phyloP scores from a whole-genome alignment of 2,113 vertebrate genomes.

The Forbesichthys papilliferus region DNA sequence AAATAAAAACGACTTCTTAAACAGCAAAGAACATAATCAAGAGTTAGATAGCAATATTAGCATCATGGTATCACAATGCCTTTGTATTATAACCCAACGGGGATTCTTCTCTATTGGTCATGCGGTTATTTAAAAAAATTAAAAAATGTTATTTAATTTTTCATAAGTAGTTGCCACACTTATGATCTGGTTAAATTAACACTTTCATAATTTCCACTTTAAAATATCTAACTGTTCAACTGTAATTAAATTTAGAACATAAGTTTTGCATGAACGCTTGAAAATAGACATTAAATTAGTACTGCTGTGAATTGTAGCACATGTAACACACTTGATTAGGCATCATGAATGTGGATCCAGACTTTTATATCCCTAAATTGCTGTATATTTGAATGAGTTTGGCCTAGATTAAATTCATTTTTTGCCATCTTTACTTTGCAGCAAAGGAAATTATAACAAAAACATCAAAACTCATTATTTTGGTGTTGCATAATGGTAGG shows the following conservation, averaged over 20 bases:
- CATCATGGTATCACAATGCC: neutral
- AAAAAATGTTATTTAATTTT: constrained; percentile 1
- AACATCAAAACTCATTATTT: constrained; percentile 33
- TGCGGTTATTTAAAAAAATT: neutral
- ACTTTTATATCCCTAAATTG: too few species aligned
- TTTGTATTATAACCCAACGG: neutral
- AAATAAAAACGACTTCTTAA: constrained; percentile 32
- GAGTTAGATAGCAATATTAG: constrained; percentile 11
- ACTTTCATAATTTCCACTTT: too few species aligned
- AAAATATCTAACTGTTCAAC: too few species aligned
- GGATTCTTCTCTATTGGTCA: constrained; percentile 3
- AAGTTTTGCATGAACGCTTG: neutral
- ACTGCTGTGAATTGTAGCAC: neutral
- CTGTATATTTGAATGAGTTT: neutral
- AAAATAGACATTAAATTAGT: constrained; percentile 13
- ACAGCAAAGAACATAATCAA: constrained; percentile 34
- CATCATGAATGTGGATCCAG: neutral
- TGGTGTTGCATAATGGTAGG: constrained; percentile 27
- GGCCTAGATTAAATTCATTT: constrained; percentile 7
- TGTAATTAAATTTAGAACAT: too few species aligned
- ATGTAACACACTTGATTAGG: constrained; percentile 7
- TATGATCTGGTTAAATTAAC: constrained; percentile 2
- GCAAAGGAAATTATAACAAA: constrained; percentile 37
- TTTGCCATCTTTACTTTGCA: constrained; percentile 24
- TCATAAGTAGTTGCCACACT: constrained; percentile 8